phyloP scores from a whole-genome alignment of 2,113 vertebrate genomes.

The Ardeotis arabs region DNA sequence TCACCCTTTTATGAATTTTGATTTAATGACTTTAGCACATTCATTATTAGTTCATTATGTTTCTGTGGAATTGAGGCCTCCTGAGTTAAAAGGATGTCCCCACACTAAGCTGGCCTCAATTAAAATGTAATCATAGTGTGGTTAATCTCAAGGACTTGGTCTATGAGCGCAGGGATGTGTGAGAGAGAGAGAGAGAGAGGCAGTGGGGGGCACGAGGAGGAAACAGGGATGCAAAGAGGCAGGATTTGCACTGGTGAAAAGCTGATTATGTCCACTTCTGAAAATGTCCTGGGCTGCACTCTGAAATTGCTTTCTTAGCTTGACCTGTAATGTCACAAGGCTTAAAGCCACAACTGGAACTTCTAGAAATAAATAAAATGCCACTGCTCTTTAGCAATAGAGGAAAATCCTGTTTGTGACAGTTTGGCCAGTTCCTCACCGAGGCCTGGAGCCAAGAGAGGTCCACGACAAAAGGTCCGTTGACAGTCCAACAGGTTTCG shows the following conservation, averaged over 20 bases:
- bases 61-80: slow-evolving; percentile 69
- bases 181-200: neutral
- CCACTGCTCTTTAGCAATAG: neutral
- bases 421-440: neutral
- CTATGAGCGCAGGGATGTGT: neutral
- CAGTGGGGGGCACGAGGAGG: neutral
- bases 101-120: slow-evolving; percentile 67
- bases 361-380: neutral
- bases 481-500: accelerated
- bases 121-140: slow-evolving; percentile 70
- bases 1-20: slow-evolving; percentile 69
- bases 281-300: neutral
- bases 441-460: neutral
- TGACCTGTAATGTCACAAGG: neutral
- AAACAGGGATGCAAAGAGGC: neutral
- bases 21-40: slow-evolving; percentile 67
- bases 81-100: slow-evolving; percentile 66
- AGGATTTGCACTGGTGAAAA: neutral
- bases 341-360: neutral
- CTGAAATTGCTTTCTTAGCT: neutral
- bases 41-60: slow-evolving; percentile 73
- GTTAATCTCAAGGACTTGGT: slow-evolving; percentile 61
- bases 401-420: neutral
- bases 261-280: neutral
- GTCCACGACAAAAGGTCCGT: neutral